A percentile compares a stretch with the other conserved stretches of the same genome.
These are phyloP conservation scores for Mesochorus sp. DNA, from an alignment of 2,888 invertebrate genomes.

Conservation along the genomic window DNA sequence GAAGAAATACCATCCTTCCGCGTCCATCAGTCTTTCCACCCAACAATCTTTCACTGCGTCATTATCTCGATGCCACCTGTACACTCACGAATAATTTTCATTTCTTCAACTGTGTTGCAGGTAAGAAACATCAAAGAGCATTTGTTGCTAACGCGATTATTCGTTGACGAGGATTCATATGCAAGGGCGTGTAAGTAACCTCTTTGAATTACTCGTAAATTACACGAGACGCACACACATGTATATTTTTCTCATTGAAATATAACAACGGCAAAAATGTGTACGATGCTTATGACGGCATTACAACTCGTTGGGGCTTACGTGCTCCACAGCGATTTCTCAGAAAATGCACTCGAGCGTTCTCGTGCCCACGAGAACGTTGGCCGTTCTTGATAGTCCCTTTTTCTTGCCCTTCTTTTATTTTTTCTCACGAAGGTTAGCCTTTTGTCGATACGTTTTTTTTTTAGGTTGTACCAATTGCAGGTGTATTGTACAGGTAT, in stretches of 20 bases:
- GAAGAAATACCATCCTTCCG: too few species aligned
- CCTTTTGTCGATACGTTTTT: too few species aligned
- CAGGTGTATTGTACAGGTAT: too few species aligned
- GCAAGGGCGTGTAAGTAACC: slow-evolving; percentile 49
- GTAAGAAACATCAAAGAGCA: slow-evolving; percentile 62
- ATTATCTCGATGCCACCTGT: not conserved
- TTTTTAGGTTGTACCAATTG: too few species aligned
- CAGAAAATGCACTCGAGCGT: slow-evolving; percentile 41
- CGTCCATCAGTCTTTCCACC: too few species aligned
- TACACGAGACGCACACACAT: too few species aligned
- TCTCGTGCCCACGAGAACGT: slow-evolving; percentile 6
- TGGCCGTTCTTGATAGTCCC: not conserved
- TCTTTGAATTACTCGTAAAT: slow-evolving; percentile 4
- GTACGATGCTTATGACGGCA: slow-evolving; percentile 62
- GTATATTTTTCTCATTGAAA: not conserved
- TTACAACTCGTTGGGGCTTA: slow-evolving; percentile 51
- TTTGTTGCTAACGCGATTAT: slow-evolving; percentile 56
- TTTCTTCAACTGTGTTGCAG: slow-evolving; percentile 67
- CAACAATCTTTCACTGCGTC: not conserved
- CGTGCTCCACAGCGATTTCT: slow-evolving; percentile 53
- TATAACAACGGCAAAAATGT: not conserved
- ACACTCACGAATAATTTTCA: slow-evolving; percentile 8
- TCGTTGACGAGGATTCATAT: slow-evolving; percentile 46
- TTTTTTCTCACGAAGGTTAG: slow-evolving; percentile 1
- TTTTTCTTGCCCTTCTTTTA: slow-evolving; percentile 4